Conservation (phyloP, 1,140 invertebrate genomes). For the Oryzaephilus surinamensis region DNA sequence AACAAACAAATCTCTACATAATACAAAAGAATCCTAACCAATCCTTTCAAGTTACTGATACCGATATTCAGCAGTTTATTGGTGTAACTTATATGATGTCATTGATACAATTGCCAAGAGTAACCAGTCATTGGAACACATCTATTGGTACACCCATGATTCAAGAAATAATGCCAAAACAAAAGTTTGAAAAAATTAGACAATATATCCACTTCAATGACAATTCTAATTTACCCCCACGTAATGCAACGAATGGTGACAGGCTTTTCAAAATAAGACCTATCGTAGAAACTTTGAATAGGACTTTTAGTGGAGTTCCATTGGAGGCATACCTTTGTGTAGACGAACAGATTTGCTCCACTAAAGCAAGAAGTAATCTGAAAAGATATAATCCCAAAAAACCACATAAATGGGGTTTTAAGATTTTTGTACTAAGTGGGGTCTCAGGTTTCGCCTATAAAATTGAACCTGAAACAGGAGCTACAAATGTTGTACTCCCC, state of each 20-base stretch:
- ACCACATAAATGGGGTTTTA: constrained; percentile 19
- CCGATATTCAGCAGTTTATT: constrained; percentile 7
- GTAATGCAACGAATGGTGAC: constrained; percentile 23
- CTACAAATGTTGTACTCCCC: constrained; percentile 12
- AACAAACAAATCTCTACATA: background rate
- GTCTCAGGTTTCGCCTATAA: constrained; percentile 33
- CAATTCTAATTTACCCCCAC: constrained; percentile 4
- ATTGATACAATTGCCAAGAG: constrained; percentile 6
- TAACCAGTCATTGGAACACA: constrained; percentile 6
- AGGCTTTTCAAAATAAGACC: constrained; percentile 23
- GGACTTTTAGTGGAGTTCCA: constrained; percentile 8
- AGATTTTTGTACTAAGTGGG: constrained; percentile 33
- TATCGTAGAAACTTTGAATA: background rate
- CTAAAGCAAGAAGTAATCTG: constrained; percentile 22
- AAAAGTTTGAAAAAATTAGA: constrained; percentile 12
- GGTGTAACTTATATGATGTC: constrained; percentile 5
- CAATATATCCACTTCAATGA: constrained; percentile 14
- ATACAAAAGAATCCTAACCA: background rate
- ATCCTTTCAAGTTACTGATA: background rate
- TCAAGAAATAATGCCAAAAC: constrained; percentile 8
- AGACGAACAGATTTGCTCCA: constrained; percentile 27
- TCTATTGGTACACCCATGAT: background rate
- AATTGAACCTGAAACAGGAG: constrained; percentile 29
- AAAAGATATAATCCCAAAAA: constrained; percentile 20
- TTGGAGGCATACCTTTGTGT: constrained; percentile 20